phyloP scores from a whole-genome alignment of 2,113 vertebrate genomes.

The Ancistrus triradiatus region DNA sequence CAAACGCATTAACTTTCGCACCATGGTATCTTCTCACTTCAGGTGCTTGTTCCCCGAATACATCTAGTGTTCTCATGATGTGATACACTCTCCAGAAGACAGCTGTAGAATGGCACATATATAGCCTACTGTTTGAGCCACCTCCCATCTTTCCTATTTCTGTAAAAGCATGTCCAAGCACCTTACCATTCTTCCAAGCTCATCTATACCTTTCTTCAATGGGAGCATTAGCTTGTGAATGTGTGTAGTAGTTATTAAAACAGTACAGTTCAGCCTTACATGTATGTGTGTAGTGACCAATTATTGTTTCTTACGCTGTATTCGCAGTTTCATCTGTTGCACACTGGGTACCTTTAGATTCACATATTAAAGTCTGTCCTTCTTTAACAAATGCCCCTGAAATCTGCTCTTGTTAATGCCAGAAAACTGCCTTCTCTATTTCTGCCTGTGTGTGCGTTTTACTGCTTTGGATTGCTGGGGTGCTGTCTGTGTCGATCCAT shows the following conservation, averaged over 20 bases:
- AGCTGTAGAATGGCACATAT: not conserved
- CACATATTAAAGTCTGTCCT: constrained; percentile 19
- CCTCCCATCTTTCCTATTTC: not conserved
- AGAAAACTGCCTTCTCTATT: not conserved
- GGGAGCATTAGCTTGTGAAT: constrained; percentile 3
- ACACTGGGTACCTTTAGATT: constrained; percentile 4
- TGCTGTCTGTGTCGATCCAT: not conserved
- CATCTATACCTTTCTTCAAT: no score
- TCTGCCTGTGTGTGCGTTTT: not conserved
- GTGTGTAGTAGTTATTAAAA: constrained; percentile 6
- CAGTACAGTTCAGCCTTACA: not conserved
- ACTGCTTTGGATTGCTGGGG: not conserved
- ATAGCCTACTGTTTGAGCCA: no score
- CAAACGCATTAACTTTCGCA: constrained; percentile 6
- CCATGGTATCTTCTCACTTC: constrained; percentile 16
- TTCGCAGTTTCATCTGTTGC: not conserved
- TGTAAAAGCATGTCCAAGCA: constrained; percentile 19
- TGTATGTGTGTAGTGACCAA: not conserved
- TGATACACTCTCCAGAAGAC: constrained; percentile 3
- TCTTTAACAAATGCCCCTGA: constrained; percentile 3
- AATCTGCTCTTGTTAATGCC: constrained; percentile 11
- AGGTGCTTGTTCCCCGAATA: not conserved
- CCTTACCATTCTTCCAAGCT: constrained; percentile 4
- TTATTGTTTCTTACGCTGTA: not conserved
- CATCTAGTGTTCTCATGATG: not conserved